phyloP scores from a whole-genome alignment of 2,888 invertebrate species.

The Seira ritae region DNA sequence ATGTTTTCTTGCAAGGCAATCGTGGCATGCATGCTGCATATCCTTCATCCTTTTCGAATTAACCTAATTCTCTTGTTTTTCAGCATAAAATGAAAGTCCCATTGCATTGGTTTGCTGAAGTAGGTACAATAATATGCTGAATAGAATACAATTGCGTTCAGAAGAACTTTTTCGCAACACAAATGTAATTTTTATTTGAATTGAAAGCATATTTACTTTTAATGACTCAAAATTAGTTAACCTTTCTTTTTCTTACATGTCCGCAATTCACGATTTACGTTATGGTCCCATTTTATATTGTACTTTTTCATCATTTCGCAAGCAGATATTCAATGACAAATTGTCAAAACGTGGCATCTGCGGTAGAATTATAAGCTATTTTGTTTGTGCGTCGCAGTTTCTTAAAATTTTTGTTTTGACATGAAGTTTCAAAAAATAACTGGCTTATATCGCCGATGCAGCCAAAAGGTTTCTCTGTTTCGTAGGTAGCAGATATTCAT shows the following conservation, averaged over 20 bases:
- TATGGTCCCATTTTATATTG: conserved; percentile 1
- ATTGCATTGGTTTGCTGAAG: conserved; percentile 5
- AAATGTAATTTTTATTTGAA: background rate
- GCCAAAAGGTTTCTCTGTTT: too few species aligned
- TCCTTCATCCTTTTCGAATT: conserved; percentile 44
- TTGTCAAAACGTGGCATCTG: background rate
- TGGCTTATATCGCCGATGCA: too few species aligned
- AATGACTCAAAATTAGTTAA: conserved; percentile 13
- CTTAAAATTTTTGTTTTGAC: too few species aligned
- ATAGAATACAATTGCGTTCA: too few species aligned
- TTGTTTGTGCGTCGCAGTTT: too few species aligned
- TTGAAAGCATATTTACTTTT: conserved; percentile 1
- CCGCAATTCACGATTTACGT: background rate
- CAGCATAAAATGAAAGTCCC: background rate
- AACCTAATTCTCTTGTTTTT: conserved; percentile 46
- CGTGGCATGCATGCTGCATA: conserved; percentile 21
- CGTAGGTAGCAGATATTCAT: too few species aligned
- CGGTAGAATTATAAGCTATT: background rate
- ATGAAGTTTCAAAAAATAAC: too few species aligned
- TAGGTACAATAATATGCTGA: background rate
- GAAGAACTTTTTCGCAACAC: background rate
- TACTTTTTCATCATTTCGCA: background rate
- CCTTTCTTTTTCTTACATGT: conserved; percentile 9
- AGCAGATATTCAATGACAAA: background rate
- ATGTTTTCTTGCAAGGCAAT: background rate